phyloP scores from a whole-genome alignment of 1,140 invertebrate genomes.

The Ips nitidus region DNA sequence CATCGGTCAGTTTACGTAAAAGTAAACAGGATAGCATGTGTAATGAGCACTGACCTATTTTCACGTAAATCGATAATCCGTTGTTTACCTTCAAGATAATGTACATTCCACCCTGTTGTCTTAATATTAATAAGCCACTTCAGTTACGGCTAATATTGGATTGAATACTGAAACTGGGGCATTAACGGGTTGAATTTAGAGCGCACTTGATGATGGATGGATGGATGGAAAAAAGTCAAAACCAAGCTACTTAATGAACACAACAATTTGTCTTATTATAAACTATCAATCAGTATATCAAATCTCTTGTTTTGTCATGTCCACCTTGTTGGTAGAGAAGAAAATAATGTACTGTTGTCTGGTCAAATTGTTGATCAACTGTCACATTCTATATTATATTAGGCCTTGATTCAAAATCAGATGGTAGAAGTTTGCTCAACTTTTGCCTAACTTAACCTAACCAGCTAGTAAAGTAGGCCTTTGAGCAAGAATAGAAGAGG shows the following conservation, averaged over 20 bases:
- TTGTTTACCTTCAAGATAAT: neutral
- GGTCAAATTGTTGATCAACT: neutral
- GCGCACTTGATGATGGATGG: no score
- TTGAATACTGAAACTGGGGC: neutral
- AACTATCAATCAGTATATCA: neutral
- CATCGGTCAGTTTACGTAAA: neutral
- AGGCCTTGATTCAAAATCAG: no score
- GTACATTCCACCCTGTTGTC: neutral
- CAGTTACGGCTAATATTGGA: neutral
- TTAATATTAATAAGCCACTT: neutral
- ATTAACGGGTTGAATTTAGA: neutral
- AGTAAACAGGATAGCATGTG: slow-evolving; percentile 1
- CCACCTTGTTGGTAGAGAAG: neutral
- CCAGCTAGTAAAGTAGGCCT: no score
- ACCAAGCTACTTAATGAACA: neutral
- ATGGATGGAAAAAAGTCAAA: no score
- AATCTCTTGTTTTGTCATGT: neutral
- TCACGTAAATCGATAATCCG: neutral
- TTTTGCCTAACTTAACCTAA: no score
- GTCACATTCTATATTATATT: neutral
- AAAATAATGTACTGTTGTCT: neutral
- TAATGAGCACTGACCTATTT: neutral
- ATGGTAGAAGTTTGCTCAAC: no score
- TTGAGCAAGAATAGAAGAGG: no score
- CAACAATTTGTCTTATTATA: neutral